Percentiles rank a stretch among this genome's conserved stretches.
These are phyloP conservation scores for Drosophila sproati DNA, from an alignment of 1,140 invertebrate species.

Conservation along the genomic window DNA sequence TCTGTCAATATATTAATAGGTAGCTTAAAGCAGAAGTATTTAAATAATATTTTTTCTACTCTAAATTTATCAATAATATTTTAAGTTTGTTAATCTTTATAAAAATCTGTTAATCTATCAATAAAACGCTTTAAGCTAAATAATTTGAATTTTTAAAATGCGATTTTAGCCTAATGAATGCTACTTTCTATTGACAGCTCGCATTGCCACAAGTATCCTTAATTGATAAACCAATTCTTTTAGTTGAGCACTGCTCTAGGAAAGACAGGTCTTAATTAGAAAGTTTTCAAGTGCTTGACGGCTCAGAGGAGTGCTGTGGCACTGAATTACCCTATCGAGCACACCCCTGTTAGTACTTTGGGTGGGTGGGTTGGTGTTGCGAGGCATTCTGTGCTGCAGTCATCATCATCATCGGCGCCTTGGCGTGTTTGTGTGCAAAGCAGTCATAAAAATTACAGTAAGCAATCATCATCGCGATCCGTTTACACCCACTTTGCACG, in stretches of 20 bases:
- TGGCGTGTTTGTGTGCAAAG: constrained; percentile 81
- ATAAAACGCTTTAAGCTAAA: too few species aligned
- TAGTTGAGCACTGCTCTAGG: constrained; percentile 2
- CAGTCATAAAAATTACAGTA: constrained; percentile 83
- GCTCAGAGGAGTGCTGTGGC: constrained; percentile 15
- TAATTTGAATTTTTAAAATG: background rate
- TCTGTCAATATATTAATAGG: too few species aligned
- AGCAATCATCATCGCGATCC: constrained; percentile 82
- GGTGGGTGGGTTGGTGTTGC: background rate
- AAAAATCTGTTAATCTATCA: too few species aligned
- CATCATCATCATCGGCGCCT: constrained; percentile 66
- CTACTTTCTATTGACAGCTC: background rate
- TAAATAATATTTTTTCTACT: too few species aligned
- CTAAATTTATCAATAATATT: background rate
- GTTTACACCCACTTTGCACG: constrained; percentile 83
- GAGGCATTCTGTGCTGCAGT: constrained; percentile 47
- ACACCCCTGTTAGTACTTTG: constrained; percentile 1
- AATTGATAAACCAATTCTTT: background rate
- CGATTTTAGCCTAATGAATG: too few species aligned
- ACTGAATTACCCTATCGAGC: constrained; percentile 24
- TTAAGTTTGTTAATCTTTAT: background rate
- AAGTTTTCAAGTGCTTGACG: constrained; percentile 64
- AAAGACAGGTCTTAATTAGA: constrained; percentile 70
- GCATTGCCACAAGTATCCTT: background rate
- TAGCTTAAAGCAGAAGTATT: too few species aligned